Conservation (phyloP, 2,113 vertebrate species). For the Condylura cristata region DNA sequence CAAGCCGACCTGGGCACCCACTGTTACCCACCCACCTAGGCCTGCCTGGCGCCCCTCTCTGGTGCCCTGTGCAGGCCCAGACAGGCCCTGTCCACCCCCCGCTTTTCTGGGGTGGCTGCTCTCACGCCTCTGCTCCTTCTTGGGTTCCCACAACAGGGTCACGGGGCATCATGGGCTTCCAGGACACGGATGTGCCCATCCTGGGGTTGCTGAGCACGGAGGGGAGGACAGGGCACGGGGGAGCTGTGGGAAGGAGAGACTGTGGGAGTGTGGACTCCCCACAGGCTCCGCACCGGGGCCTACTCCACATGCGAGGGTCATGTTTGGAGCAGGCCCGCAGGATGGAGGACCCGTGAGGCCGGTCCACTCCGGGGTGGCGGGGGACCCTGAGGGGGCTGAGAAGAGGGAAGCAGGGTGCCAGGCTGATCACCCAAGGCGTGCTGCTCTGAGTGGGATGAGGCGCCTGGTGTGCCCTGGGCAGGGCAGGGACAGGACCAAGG, state of each 20-base stretch:
- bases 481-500: background rate
- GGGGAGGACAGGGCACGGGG: background rate
- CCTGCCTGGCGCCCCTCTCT: background rate
- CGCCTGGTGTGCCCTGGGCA: background rate
- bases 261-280: fast-evolving
- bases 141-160: fast-evolving
- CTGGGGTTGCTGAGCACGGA: too few species aligned
- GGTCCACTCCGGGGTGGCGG: background rate
- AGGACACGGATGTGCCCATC: background rate
- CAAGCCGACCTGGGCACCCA: background rate
- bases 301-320: background rate
- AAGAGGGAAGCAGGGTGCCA: background rate
- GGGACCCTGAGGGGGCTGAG: background rate
- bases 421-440: background rate
- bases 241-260: background rate
- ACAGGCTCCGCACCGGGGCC: background rate
- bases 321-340: background rate
- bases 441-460: background rate
- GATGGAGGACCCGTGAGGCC: background rate
- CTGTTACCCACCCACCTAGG: background rate
- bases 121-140: background rate
- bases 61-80: background rate
- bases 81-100: background rate
- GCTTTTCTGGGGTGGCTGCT: fast-evolving
- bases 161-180: background rate